phyloP scores from a whole-genome alignment of 2,797 vertebrate species.

The Percopsis omiscomaycus region DNA sequence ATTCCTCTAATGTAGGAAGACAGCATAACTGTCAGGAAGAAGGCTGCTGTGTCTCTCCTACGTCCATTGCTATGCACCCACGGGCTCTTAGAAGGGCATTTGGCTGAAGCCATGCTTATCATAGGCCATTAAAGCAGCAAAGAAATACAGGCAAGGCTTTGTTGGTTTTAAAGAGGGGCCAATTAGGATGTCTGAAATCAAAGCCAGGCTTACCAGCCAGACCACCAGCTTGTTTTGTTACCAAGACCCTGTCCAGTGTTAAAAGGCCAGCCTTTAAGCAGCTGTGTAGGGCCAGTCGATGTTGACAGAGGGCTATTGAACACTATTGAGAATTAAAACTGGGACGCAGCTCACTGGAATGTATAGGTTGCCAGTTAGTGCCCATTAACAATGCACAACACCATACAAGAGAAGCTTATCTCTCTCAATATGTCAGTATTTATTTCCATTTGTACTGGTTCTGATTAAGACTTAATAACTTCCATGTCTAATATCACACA shows the following conservation, averaged over 20 bases:
- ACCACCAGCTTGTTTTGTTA: slow-evolving; percentile 42
- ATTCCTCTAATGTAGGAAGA: slow-evolving; percentile 55
- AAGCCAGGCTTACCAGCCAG: slow-evolving; percentile 53
- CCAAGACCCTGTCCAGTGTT: slow-evolving; percentile 36
- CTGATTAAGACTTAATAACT: no score
- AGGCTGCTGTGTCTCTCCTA: slow-evolving; percentile 35
- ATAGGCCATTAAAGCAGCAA: slow-evolving; percentile 50
- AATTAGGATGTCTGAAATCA: slow-evolving; percentile 67
- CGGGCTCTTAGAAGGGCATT: slow-evolving; percentile 38
- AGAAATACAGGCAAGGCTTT: slow-evolving; percentile 59
- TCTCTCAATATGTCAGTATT: no score
- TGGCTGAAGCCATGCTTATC: slow-evolving; percentile 67
- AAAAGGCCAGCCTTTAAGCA: slow-evolving; percentile 29
- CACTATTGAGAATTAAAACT: slow-evolving; percentile 12
- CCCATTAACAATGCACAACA: no score
- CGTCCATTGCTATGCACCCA: slow-evolving; percentile 37
- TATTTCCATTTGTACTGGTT: no score
- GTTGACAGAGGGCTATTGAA: slow-evolving; percentile 22
- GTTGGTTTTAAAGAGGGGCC: slow-evolving; percentile 55
- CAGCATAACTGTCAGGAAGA: slow-evolving; percentile 42
- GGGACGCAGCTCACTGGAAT: slow-evolving; percentile 11
- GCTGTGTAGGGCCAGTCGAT: slow-evolving; percentile 17
- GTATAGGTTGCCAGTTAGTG: background rate
- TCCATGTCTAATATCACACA: no score
- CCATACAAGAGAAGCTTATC: no score